Conservation (phyloP, 1,140 invertebrate species). For the Forficula auricularia region DNA sequence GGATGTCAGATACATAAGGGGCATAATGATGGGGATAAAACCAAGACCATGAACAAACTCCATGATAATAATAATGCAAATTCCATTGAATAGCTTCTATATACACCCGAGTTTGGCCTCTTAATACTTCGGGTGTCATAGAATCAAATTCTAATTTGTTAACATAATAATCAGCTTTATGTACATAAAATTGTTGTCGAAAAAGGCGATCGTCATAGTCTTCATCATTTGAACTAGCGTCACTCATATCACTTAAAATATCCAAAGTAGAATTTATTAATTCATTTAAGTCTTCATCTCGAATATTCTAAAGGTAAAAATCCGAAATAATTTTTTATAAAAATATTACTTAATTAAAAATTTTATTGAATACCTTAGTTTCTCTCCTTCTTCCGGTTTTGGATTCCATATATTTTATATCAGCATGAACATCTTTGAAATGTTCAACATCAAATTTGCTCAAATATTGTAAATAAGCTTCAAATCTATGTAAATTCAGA, state of each 20-base stretch:
- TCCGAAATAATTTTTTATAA: no score
- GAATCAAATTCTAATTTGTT: constrained; percentile 67
- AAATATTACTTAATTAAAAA: no score
- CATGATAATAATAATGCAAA: constrained; percentile 89
- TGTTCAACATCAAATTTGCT: constrained; percentile 62
- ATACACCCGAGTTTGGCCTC: constrained; percentile 62
- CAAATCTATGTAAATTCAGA: constrained; percentile 68
- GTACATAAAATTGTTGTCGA: constrained; percentile 58
- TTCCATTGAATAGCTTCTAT: constrained; percentile 92
- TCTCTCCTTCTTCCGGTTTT: constrained; percentile 43
- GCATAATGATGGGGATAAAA: constrained; percentile 89
- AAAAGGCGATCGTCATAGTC: constrained; percentile 36
- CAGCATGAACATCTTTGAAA: constrained; percentile 68
- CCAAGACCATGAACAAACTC: constrained; percentile 94
- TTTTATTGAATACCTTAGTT: no score
- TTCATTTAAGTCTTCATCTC: constrained; percentile 35
- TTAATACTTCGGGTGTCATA: constrained; percentile 23
- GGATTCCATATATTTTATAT: constrained; percentile 66
- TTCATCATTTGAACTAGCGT: constrained; percentile 18
- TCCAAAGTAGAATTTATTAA: constrained; percentile 39
- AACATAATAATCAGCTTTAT: constrained; percentile 83
- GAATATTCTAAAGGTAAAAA: constrained; percentile 16
- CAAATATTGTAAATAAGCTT: constrained; percentile 66
- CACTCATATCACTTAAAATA: constrained; percentile 28
- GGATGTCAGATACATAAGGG: constrained; percentile 86